Evolutionary conservation across 2,888 invertebrate species (phyloP).

Genomic region (Venusia cambrica): DNA sequence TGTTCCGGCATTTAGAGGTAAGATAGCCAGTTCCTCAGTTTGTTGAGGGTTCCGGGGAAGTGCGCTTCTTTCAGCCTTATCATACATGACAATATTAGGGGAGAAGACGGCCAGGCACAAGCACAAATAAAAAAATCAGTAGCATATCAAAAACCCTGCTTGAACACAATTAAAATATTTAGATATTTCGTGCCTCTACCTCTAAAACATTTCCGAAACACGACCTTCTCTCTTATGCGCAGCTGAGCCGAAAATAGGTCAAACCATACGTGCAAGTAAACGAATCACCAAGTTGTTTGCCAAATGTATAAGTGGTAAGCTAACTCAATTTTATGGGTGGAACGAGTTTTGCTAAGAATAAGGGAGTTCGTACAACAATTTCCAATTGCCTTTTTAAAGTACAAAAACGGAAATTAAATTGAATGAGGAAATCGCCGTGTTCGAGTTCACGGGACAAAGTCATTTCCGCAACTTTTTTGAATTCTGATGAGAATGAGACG

Average conservation of each 20-base stretch:
- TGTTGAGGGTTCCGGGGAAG: no score
- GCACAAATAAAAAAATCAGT: no score
- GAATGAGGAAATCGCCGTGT: conserved; percentile 12
- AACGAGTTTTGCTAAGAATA: conserved; percentile 42
- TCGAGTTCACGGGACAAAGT: conserved; percentile 11
- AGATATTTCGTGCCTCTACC: no score
- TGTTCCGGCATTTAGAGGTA: no score
- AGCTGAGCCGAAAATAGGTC: conserved; percentile 23
- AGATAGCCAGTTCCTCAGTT: no score
- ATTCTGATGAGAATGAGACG: no score
- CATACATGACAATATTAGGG: no score
- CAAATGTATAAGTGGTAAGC: conserved; percentile 59
- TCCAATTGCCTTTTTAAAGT: conserved; percentile 27
- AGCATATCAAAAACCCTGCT: no score
- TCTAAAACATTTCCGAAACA: conserved; percentile 3
- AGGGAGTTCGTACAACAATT: conserved; percentile 21
- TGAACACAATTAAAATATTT: no score
- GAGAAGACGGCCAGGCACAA: no score
- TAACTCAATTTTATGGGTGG: conserved; percentile 64
- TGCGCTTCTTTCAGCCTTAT: no score
- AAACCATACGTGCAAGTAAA: conserved; percentile 25
- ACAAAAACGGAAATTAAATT: conserved; percentile 24
- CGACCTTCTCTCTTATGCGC: conserved; percentile 10
- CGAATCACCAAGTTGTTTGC: conserved; percentile 48
- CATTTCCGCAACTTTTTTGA: conserved; percentile 17